Conservation (phyloP, 2,888 invertebrate genomes). For the Ophion obscuratus region DNA sequence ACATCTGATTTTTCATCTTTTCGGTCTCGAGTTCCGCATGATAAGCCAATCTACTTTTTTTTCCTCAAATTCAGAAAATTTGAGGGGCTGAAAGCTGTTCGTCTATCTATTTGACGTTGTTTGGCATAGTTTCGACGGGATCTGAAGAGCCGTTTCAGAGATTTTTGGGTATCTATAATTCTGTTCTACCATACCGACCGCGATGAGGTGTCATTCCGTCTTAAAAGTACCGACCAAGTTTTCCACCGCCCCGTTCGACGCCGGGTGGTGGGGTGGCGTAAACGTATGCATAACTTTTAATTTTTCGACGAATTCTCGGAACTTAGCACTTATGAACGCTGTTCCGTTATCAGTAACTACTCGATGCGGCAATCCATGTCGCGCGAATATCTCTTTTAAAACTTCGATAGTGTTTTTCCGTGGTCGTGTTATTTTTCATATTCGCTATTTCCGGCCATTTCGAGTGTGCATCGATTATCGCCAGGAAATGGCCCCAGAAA, state of each 20-base stretch:
- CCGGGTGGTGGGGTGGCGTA: constrained; percentile 58
- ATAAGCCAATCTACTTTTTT: no score
- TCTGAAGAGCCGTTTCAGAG: no score
- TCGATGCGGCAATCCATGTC: constrained; percentile 51
- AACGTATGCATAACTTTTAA: constrained; percentile 46
- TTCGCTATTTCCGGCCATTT: constrained; percentile 65
- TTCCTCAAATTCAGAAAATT: no score
- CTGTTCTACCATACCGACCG: no score
- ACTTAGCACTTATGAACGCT: constrained; percentile 48
- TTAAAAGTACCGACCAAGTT: constrained; percentile 59
- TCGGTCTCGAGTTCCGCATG: no score
- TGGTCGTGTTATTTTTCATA: constrained; percentile 52
- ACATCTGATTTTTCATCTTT: no score
- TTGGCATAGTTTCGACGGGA: no score
- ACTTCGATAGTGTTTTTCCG: constrained; percentile 49
- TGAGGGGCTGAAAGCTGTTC: no score
- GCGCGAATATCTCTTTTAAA: constrained; percentile 49
- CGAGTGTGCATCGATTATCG: constrained; percentile 59
- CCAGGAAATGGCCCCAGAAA: constrained; percentile 57
- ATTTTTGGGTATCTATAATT: no score
- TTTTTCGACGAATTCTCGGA: constrained; percentile 43
- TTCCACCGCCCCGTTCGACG: constrained; percentile 61
- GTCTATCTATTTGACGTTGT: no score
- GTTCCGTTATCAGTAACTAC: constrained; percentile 56
- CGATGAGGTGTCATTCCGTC: no score